Percentiles rank a stretch among this genome's conserved stretches.
phyloP scores from a whole-genome alignment of 2,113 vertebrate species.

The Emydocephalus ijimae region DNA sequence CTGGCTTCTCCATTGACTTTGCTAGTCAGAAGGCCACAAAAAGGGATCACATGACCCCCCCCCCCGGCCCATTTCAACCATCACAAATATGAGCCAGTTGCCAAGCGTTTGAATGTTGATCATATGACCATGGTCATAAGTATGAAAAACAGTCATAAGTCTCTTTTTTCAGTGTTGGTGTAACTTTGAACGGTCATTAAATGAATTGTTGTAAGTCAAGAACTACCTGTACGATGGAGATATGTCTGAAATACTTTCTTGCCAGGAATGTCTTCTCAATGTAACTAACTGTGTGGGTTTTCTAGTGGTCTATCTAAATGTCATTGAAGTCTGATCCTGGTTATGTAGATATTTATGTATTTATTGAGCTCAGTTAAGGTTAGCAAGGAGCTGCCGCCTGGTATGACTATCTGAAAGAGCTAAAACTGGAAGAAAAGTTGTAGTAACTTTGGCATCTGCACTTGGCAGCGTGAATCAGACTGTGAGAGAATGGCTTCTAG shows the following conservation, averaged over 20 bases:
- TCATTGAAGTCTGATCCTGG: not conserved
- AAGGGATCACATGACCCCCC: not conserved
- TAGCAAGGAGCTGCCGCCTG: not conserved
- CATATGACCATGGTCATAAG: not conserved
- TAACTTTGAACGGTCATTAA: not conserved
- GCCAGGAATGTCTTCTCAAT: not conserved
- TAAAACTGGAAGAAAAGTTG: not conserved
- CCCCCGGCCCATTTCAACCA: not conserved
- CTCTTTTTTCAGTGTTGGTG: not conserved
- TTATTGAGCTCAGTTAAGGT: not conserved
- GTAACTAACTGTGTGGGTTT: not conserved
- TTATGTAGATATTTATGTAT: not conserved
- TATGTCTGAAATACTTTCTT: not conserved
- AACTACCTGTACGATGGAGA: not conserved
- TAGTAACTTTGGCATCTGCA: not conserved
- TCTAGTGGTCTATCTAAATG: not conserved
- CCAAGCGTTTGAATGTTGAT: not conserved
- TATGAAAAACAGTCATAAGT: not conserved
- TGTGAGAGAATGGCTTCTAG: slow-evolving; percentile 4
- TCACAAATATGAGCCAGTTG: not conserved
- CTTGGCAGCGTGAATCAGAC: not conserved
- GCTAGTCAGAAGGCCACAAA: not conserved
- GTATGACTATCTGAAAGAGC: not conserved
- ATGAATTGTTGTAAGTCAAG: not conserved
- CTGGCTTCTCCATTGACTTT: not conserved